Evolutionary conservation across 2,888 invertebrate species (phyloP).

Genomic region (Hypselothyrea guttata): DNA sequence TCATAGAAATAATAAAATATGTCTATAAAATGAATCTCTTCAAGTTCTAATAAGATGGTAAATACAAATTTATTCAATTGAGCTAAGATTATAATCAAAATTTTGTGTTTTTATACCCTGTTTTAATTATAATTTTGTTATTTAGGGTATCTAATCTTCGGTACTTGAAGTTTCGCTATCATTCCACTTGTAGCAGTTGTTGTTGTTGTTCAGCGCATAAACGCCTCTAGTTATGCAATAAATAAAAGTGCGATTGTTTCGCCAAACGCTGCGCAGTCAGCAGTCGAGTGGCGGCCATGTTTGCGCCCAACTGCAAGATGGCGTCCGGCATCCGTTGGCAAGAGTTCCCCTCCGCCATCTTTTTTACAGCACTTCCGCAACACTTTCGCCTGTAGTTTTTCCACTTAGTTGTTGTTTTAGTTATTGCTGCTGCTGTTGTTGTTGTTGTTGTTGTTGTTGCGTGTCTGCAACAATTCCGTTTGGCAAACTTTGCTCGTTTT

Average conservation of each 20-base stretch:
- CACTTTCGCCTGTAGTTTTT: constrained; percentile 58
- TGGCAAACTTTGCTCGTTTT: constrained; percentile 40
- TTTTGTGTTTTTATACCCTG: too few relatives aligned
- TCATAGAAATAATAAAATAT: too few relatives aligned
- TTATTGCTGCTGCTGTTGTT: constrained; percentile 7
- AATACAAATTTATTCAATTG: too few relatives aligned
- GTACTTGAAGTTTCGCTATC: not conserved
- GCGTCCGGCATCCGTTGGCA: constrained; percentile 66
- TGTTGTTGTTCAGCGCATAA: constrained; percentile 50
- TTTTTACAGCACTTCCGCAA: constrained; percentile 15
- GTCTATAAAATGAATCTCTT: too few relatives aligned
- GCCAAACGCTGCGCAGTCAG: constrained; percentile 30
- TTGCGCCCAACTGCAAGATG: constrained; percentile 71
- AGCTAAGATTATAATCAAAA: too few relatives aligned
- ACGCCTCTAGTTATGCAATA: constrained; percentile 72
- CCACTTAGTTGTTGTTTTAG: constrained; percentile 1
- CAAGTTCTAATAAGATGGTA: too few relatives aligned
- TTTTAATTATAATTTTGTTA: too few relatives aligned
- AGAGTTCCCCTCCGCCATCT: constrained; percentile 1
- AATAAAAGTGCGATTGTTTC: constrained; percentile 68
- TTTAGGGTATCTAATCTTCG: constrained; percentile 6
- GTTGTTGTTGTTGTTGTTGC: constrained; percentile 27
- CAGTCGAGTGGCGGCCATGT: constrained; percentile 58
- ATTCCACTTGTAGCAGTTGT: not conserved
- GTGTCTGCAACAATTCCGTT: constrained; percentile 60